phyloP scores from a whole-genome alignment of 2,113 vertebrate species.

The Hippocampus zosterae region DNA sequence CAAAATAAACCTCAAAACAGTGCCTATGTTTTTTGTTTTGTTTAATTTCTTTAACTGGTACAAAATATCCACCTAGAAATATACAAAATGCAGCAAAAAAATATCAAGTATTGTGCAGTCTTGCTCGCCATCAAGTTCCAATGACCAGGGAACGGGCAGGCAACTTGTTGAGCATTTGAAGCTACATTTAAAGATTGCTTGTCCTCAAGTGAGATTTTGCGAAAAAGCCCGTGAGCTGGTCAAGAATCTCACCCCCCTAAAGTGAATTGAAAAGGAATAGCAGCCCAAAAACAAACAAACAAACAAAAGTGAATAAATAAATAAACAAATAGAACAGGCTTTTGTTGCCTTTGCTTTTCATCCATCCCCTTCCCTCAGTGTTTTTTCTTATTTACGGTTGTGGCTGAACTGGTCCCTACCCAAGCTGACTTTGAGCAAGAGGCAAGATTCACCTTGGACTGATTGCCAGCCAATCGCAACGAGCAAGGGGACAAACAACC shows the following conservation, averaged over 20 bases:
- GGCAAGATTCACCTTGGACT: not conserved
- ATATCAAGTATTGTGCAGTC: constrained; percentile 68
- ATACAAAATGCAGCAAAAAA: constrained; percentile 74
- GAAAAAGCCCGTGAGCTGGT: constrained; percentile 10
- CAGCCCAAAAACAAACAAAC: constrained; percentile 10
- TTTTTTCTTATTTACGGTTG: too few relatives aligned
- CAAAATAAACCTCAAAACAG: constrained; percentile 67
- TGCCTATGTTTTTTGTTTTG: constrained; percentile 51
- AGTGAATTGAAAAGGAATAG: constrained; percentile 21
- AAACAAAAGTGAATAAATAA: not conserved
- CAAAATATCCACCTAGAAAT: constrained; percentile 73
- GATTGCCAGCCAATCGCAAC: not conserved
- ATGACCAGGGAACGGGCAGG: constrained; percentile 22
- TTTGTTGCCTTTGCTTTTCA: constrained; percentile 41
- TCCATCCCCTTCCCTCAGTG: too few relatives aligned
- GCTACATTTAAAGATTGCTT: constrained; percentile 26
- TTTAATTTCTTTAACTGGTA: constrained; percentile 74
- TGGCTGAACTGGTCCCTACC: not conserved
- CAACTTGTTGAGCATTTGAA: constrained; percentile 24
- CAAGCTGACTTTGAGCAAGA: not conserved
- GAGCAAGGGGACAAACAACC: not conserved
- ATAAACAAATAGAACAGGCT: not conserved
- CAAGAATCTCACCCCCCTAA: constrained; percentile 17
- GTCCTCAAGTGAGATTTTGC: constrained; percentile 7
- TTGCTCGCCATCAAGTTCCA: constrained; percentile 20